These are phyloP conservation scores for Pangasius sanitwongsei DNA, from an alignment of 2,797 vertebrate species.

Conservation along the genomic window DNA sequence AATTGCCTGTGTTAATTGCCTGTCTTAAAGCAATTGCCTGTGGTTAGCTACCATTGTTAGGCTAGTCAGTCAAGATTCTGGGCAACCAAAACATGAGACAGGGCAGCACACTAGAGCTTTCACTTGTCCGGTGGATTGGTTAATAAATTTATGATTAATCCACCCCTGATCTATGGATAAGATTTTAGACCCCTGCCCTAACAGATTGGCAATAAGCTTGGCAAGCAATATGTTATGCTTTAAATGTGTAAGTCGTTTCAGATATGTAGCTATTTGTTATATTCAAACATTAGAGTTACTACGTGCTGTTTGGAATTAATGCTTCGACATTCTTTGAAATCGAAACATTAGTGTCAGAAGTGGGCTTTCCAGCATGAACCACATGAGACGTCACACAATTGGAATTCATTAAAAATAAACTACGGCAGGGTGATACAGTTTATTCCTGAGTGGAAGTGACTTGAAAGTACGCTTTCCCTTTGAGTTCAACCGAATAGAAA, in stretches of 20 bases:
- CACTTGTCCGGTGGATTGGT: background rate
- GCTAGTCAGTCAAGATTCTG: background rate
- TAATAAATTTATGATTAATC: background rate
- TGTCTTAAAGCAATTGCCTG: background rate
- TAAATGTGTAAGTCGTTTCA: background rate
- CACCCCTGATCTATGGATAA: background rate
- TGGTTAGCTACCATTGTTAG: background rate
- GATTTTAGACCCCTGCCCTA: background rate
- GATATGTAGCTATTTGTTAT: background rate
- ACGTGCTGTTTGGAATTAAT: background rate
- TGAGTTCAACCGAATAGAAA: slow-evolving; percentile 20
- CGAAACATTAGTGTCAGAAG: slow-evolving; percentile 24
- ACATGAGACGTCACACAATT: slow-evolving; percentile 9
- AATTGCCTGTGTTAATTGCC: too few species aligned
- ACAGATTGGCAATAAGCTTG: background rate
- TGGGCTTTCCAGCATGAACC: slow-evolving; percentile 15
- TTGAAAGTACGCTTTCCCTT: slow-evolving; percentile 30
- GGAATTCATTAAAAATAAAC: slow-evolving; percentile 47
- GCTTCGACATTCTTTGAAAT: slow-evolving; percentile 4
- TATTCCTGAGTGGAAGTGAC: slow-evolving; percentile 43
- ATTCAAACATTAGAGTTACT: background rate
- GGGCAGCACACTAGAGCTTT: background rate
- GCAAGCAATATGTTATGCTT: background rate
- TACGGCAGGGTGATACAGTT: slow-evolving; percentile 30
- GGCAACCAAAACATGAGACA: background rate